Percentiles rank a stretch among this genome's conserved stretches.
Conservation (phyloP, 2,113 vertebrate species). For the Prunella himalayana region DNA sequence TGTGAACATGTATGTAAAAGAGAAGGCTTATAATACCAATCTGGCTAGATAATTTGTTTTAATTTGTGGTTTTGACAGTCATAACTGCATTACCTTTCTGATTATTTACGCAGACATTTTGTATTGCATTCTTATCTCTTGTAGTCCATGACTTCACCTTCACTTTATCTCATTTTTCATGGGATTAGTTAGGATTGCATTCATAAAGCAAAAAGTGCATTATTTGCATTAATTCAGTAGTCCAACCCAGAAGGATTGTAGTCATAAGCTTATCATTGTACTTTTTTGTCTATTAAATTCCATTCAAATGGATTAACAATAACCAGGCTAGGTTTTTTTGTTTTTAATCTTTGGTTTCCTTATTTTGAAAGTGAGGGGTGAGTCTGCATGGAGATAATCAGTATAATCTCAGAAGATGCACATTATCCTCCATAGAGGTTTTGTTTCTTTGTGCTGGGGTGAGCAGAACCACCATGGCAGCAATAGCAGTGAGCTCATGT, state of each 20-base stretch:
- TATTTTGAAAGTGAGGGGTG: not conserved
- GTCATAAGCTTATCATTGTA: not conserved
- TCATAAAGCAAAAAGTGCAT: not conserved
- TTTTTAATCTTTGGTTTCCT: not conserved
- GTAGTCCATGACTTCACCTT: not conserved
- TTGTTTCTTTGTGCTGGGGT: not conserved
- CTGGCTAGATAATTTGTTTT: not conserved
- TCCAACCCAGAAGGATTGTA: not conserved
- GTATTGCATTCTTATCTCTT: not conserved
- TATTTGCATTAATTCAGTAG: constrained; percentile 12
- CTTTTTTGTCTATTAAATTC: not conserved
- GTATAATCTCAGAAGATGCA: not conserved
- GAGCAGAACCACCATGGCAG: not conserved
- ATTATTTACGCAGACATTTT: not conserved
- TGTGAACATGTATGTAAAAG: not conserved
- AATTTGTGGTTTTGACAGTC: not conserved
- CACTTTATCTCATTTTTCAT: not conserved
- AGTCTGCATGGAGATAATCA: not conserved
- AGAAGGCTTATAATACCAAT: not conserved
- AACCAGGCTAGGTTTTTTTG: not conserved
- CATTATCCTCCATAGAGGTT: not conserved
- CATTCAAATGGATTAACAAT: not conserved
- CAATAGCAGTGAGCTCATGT: not conserved
- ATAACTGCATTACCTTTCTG: not conserved
- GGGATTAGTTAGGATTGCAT: not conserved